Evolutionary conservation across 2,113 vertebrate genomes (phyloP).

Genomic region (Origma solitaria): DNA sequence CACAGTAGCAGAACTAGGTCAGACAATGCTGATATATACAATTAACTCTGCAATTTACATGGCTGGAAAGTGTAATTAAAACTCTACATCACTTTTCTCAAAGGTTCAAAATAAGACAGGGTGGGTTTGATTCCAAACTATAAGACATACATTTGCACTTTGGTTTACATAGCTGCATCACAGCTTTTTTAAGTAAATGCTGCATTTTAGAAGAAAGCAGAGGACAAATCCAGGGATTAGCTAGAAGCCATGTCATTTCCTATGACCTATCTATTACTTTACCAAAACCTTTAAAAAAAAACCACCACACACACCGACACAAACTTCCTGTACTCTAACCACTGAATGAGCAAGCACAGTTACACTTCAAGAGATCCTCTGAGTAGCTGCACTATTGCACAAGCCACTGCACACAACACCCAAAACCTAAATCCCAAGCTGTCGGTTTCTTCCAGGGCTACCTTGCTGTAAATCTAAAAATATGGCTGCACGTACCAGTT

Average conservation of each 20-base stretch:
- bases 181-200: background rate
- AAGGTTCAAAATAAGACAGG: background rate
- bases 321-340: slow-evolving; percentile 51
- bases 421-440: background rate
- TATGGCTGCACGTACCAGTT: background rate
- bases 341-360: slow-evolving; percentile 45
- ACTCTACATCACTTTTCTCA: background rate
- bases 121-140: background rate
- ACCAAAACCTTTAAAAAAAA: slow-evolving; percentile 8
- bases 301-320: background rate
- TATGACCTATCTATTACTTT: slow-evolving; percentile 48
- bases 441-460: background rate
- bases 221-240: slow-evolving; percentile 31
- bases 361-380: slow-evolving; percentile 10
- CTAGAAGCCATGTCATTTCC: slow-evolving; percentile 49
- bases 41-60: slow-evolving; percentile 29
- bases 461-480: background rate
- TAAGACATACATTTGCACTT: background rate
- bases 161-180: background rate
- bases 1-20: slow-evolving; percentile 14
- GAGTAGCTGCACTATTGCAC: slow-evolving; percentile 39
- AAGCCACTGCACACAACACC: slow-evolving; percentile 32
- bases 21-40: slow-evolving; percentile 7
- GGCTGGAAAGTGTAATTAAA: slow-evolving; percentile 34
- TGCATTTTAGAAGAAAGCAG: slow-evolving; percentile 12